Evolutionary conservation across 1,140 invertebrate species (phyloP), one percentile per base, ranked within the genome.

Genomic region (Drosophila obscura): DNA sequence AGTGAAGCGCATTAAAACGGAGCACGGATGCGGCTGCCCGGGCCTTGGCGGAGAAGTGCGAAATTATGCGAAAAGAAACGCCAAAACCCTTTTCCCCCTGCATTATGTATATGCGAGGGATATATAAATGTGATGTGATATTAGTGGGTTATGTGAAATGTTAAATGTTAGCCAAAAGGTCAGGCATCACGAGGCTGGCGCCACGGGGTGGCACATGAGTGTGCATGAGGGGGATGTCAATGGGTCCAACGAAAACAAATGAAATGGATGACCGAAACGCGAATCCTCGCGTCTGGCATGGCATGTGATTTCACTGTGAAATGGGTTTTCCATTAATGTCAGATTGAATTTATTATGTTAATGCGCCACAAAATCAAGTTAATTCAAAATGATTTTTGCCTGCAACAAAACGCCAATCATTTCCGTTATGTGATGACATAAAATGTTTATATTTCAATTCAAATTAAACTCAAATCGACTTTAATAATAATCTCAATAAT

Each of bases 21-120:
- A 16, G 50, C 35, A 39, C 65, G 59, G 55, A 60, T 61, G 19
- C 55, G 60, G 55, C 51, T 60, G 19, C 63, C 13, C 28, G 31
- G 52, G 48, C 56, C 72, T 73, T 88, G 58, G 43, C 59, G 52
- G 48, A 28, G 26, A 77, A 74, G 22, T 48, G 53, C 48, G 41
- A 78, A 85, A 82, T 75, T 78, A 75, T 87, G 74, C 74, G 58
- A 62, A 80, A 65, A 66, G 61, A 15, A 61, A 39, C 19, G n/a
- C 9, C 22, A 26, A 16, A 50, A 43, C 11, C 43, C 41, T 26
- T 31, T 41, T 45, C 7, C 41, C 13, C 39, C 35, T 51, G 45
- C 55, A 67, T 24, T 50, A 51, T 6, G 26, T 6, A 9, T 6
- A 45, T 46, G 26, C 13, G 24, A 1, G 9, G 35, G 4, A 3